phyloP scores from a whole-genome alignment of 2,797 vertebrate genomes.

The Sphenopsis melanotis region DNA sequence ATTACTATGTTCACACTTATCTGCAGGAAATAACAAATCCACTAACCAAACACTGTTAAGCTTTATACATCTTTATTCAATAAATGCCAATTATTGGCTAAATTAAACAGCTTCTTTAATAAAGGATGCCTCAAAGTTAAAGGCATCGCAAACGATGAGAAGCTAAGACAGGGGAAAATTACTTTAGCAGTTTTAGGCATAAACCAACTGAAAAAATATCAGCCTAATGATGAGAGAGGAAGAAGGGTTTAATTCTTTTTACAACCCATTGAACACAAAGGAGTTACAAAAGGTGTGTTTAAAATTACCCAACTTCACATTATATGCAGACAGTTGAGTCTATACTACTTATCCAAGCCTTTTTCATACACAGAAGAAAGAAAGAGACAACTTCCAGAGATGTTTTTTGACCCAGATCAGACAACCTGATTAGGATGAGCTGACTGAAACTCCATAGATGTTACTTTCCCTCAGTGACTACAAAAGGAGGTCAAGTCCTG shows the following conservation, averaged over 20 bases:
- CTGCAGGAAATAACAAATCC: not conserved
- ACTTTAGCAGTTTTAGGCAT: not conserved
- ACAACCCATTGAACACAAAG: not conserved
- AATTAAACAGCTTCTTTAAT: not conserved
- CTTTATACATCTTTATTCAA: not conserved
- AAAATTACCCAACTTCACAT: not conserved
- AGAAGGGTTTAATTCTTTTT: not conserved
- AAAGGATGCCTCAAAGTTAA: not conserved
- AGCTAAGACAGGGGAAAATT: not conserved
- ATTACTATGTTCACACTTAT: not conserved
- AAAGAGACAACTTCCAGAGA: not conserved
- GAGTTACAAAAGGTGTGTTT: not conserved
- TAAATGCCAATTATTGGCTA: not conserved
- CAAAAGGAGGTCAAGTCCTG: not conserved
- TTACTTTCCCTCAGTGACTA: not conserved
- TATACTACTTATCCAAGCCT: not conserved
- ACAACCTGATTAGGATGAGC: not conserved
- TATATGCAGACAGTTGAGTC: not conserved
- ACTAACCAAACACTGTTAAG: not conserved
- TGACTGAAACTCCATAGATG: not conserved
- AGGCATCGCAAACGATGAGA: not conserved
- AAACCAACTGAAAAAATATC: not conserved
- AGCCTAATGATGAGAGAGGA: not conserved
- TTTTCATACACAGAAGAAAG: not conserved
- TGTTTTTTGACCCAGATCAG: not conserved